Percentiles rank a stretch among this genome's conserved stretches.
These are phyloP conservation scores for Hybognathus amarus DNA, from an alignment of 2,797 vertebrate species.

Conservation along the genomic window DNA sequence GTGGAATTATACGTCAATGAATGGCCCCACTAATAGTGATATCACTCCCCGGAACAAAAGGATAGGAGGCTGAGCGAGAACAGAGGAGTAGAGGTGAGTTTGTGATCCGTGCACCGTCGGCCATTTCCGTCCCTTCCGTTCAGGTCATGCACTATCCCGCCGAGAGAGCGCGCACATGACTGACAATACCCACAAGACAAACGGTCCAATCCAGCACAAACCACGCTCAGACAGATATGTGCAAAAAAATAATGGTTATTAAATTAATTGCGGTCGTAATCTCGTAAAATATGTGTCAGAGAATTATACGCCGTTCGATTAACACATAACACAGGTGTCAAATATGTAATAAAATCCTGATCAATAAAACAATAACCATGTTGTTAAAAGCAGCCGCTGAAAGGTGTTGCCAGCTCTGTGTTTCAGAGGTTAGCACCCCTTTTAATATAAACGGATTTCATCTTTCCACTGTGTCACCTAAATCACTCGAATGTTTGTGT, in stretches of 20 bases:
- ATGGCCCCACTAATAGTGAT: conserved; percentile 80
- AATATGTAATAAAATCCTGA: conserved; percentile 96
- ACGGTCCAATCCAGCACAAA: conserved; percentile 86
- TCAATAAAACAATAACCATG: conserved; percentile 99
- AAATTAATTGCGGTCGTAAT: conserved; percentile 97
- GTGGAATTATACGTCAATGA: conserved; percentile 77
- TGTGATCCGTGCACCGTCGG: conserved; percentile 13
- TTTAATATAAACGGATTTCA: conserved; percentile 99
- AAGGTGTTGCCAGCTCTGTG: conserved; percentile 89
- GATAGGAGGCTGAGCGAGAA: conserved; percentile 20
- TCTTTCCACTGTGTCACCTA: conserved; percentile 99
- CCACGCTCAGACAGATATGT: conserved; percentile 83
- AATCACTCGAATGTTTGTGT: conserved; percentile 99
- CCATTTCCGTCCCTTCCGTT: conserved; percentile 68
- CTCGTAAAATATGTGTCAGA: conserved; percentile 91
- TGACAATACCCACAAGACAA: conserved; percentile 85
- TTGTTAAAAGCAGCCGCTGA: conserved; percentile 97
- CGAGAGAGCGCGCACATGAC: conserved; percentile 81
- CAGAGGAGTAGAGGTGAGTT: conserved; percentile 35
- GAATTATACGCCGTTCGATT: conserved; percentile 98
- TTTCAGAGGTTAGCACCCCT: conserved; percentile 99
- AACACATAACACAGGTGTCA: conserved; percentile 99
- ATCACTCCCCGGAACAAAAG: conserved; percentile 82
- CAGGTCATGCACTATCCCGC: conserved; percentile 84
- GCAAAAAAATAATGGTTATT: conserved; percentile 92